Evolutionary conservation across 2,888 invertebrate genomes (phyloP).

Genomic region (Ochropleura plecta): DNA sequence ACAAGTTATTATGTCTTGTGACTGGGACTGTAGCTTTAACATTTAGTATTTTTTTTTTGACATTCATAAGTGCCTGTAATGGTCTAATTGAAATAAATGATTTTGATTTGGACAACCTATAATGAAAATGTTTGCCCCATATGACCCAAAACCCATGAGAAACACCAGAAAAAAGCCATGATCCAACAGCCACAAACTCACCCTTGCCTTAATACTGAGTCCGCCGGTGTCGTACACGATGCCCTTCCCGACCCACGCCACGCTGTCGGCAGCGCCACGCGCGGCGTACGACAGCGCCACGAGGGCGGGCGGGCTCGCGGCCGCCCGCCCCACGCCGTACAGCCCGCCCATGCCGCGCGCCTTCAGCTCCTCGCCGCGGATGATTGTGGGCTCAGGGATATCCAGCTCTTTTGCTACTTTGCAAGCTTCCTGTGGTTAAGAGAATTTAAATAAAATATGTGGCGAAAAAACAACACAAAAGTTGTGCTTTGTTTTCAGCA

Average conservation of each 20-base stretch:
- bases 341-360: conserved; percentile 96
- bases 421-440: conserved; percentile 91
- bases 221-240: conserved; percentile 98
- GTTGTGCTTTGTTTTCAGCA: no score
- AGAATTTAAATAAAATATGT: neutral
- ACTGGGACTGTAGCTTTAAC: no score
- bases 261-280: conserved; percentile 90
- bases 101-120: no score
- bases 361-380: conserved; percentile 94
- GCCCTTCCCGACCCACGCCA: conserved; percentile 98
- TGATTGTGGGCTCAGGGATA: conserved; percentile 92
- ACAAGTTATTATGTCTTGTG: no score
- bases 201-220: conserved; percentile 96
- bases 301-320: conserved; percentile 87
- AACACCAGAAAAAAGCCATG: conserved; percentile 12
- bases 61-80: no score
- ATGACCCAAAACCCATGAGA: neutral
- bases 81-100: no score
- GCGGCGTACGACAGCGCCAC: conserved; percentile 92
- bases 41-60: no score
- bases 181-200: conserved; percentile 73
- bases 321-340: conserved; percentile 95
- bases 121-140: neutral
- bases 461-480: no score
- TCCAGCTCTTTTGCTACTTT: conserved; percentile 92